phyloP scores from a whole-genome alignment of 2,888 invertebrate genomes.

The Hofmannophila pseudospretella region DNA sequence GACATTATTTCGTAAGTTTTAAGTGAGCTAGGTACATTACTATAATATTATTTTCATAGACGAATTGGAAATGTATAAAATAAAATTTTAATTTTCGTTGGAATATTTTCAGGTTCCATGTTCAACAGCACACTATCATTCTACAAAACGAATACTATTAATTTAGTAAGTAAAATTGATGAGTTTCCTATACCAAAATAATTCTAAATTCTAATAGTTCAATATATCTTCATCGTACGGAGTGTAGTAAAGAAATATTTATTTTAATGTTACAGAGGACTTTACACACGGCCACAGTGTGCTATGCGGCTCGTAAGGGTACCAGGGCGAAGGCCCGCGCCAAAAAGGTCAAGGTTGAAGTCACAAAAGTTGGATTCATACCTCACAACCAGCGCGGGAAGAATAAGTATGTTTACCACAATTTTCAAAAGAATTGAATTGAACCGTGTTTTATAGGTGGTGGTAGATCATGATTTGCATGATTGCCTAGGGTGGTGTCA shows the following conservation, averaged over 20 bases:
- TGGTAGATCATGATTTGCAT: no score
- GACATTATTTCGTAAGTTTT: slow-evolving; percentile 53
- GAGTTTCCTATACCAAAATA: no score
- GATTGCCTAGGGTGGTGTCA: no score
- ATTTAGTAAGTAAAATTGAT: slow-evolving; percentile 48
- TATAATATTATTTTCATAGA: no score
- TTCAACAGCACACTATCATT: slow-evolving; percentile 40
- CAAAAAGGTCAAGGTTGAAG: slow-evolving; percentile 86
- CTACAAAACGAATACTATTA: slow-evolving; percentile 40
- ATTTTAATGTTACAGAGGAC: slow-evolving; percentile 40
- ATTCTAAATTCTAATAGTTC: no score
- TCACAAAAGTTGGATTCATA: slow-evolving; percentile 85
- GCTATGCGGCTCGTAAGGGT: slow-evolving; percentile 89
- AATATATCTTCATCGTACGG: no score
- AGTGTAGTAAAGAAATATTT: no score
- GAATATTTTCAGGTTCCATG: slow-evolving; percentile 45
- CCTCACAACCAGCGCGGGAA: slow-evolving; percentile 83
- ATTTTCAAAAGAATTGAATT: no score
- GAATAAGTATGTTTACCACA: slow-evolving; percentile 34
- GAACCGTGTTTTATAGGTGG: no score
- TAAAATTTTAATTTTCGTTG: no score
- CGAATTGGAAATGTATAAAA: no score
- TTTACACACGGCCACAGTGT: slow-evolving; percentile 75
- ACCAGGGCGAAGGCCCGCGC: slow-evolving; percentile 87
- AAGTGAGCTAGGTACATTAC: no score